Percentiles rank a stretch among this genome's conserved stretches.
These are phyloP conservation scores for Tryphoninae sp. DNA, from an alignment of 2,888 invertebrate species.

Conservation along the genomic window DNA sequence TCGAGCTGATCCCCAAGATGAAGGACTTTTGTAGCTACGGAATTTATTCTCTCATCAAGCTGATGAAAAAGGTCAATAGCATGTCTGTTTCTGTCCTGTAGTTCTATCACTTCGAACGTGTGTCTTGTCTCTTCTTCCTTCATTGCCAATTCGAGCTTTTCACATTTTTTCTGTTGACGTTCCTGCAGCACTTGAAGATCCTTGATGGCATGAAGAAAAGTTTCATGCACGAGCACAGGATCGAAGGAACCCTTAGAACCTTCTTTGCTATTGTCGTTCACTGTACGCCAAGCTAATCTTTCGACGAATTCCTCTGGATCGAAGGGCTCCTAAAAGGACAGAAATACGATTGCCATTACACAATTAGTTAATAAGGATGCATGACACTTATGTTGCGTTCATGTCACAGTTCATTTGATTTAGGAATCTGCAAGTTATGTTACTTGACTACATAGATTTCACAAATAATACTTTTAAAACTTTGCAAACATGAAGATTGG, in stretches of 20 bases:
- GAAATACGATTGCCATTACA: neutral
- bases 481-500: neutral
- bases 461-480: neutral
- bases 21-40: conserved; percentile 97
- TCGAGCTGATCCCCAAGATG: conserved; percentile 99
- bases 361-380: no score
- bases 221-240: conserved; percentile 93
- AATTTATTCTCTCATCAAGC: conserved; percentile 96
- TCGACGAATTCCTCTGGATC: conserved; percentile 99
- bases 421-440: neutral
- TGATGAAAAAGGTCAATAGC: conserved; percentile 95
- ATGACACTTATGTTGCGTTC: no score
- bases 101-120: conserved; percentile 89
- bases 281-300: conserved; percentile 96
- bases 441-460: neutral
- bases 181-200: conserved; percentile 90
- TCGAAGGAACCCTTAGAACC: conserved; percentile 89
- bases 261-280: conserved; percentile 87
- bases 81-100: conserved; percentile 93
- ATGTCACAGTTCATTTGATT: neutral
- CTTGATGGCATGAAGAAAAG: conserved; percentile 96
- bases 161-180: conserved; percentile 92
- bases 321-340: conserved; percentile 91
- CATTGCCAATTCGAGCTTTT: conserved; percentile 90
- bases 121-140: conserved; percentile 94